Evolutionary conservation across 2,797 vertebrate genomes (phyloP).

Genomic region (Myotis vivesi): DNA sequence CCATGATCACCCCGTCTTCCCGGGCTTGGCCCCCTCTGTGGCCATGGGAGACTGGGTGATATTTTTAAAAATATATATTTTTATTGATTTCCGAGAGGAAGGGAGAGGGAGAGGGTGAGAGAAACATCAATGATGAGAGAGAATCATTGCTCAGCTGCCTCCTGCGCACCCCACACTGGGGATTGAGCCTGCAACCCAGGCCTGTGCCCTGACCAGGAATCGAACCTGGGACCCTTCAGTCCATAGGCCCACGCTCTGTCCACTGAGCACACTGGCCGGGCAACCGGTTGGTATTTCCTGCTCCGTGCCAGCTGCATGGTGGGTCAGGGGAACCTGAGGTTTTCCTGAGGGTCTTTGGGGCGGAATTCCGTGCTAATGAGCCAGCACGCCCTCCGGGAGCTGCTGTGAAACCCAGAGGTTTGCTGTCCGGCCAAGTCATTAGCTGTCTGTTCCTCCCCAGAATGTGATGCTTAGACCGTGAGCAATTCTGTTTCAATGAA

Average conservation of each 20-base stretch:
- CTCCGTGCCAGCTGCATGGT: background rate
- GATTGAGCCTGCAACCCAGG: no score
- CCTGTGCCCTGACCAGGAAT: no score
- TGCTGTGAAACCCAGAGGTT: accelerated
- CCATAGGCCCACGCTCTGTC: no score
- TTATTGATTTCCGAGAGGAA: no score
- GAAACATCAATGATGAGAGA: no score
- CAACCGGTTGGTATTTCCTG: background rate
- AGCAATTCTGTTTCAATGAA: background rate
- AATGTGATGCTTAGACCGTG: background rate
- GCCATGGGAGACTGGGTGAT: accelerated
- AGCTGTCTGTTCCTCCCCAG: no score
- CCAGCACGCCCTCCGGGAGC: background rate
- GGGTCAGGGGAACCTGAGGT: background rate
- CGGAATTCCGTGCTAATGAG: background rate
- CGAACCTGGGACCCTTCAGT: no score
- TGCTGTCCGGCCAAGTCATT: background rate
- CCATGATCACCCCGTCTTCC: background rate
- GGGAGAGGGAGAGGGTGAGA: no score
- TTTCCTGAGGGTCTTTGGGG: background rate
- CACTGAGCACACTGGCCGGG: no score
- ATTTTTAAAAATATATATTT: background rate
- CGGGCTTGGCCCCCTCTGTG: background rate
- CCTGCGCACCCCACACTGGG: no score
- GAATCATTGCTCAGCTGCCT: no score